Base-by-base conservation (phyloP, 2,888 invertebrate species). In the Norana najaformis region DNA sequence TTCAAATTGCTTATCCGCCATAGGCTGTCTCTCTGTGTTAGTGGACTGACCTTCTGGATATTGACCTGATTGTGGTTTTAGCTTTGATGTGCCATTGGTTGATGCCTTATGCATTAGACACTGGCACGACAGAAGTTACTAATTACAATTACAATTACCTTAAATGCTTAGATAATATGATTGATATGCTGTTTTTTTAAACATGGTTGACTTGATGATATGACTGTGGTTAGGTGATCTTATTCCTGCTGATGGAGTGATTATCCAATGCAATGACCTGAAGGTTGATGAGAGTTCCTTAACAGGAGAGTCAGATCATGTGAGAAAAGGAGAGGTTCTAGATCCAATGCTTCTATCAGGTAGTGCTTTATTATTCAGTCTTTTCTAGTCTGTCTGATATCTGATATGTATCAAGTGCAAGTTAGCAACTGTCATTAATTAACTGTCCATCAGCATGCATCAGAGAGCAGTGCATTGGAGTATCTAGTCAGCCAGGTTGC, bases 271-370 rank as follows among this genome's bases (percentile, higher is more conserved):
- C 95, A 99, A 99, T 96, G 99, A 99, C 96, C 96, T 99, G 94
- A 99, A 99, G 97, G 97, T 98, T 94, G 99, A 99, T 95, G 99
- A 99, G 96, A 99, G 98, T 91, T 99, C 99, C 93, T 96, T 99
- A 93, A 99, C 99, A 92, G 99, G 99, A 93, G 99, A 99, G 96
- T 99, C 99, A 90, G 99, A 99, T 96, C 99, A 99, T 96, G 99
- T 99, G 93, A 99, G 99, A 96, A 99, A 99, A 95, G 98, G 98
- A 92, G 97, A 97, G 95, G 95, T 96, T 91, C 96, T 96, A 94
- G 99, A 99, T 96, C 99, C 99, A 90, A 98, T 99, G 97, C 97
- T 99, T 94, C 96, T 99, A 94, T 99, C 99, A 94, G 97, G 97
- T 93, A 99, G 92, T 8, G 20, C 88, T 41, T 39, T 38, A 23